Evolutionary conservation across 2,797 vertebrate species (phyloP), one percentile per base, ranked within the genome.

Genomic region (Vultur gryphus): DNA sequence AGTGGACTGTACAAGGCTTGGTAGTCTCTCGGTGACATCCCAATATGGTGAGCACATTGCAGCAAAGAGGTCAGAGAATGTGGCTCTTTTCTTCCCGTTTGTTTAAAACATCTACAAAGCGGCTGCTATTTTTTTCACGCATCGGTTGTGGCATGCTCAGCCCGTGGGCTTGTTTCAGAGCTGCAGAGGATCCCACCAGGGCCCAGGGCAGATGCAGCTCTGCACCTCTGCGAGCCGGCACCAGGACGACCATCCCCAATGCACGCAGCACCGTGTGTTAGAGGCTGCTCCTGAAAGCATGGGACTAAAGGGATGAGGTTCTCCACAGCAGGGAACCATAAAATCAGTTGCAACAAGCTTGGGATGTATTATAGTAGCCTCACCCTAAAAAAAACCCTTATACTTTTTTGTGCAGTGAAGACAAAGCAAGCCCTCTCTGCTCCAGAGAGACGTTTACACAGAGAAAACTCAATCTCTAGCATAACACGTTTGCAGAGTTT

Each of bases 261-360:
- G 4, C 43, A 75, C 4, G 3, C 8, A 39, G 66, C 16, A 24
- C 26, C 0, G 0, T 0, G 0, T 11, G 39, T 44, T 18, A 41
- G 44, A 61, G 64, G n/a, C 76, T 80, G 82, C 57, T 89, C 65
- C 61, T 9, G 2, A 33, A 77, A 73, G 16, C 2, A 0, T 8
- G 41, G 33, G n/a, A 41, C 48, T 67, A n/a, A 39, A 33, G 31
- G 23, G 33, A 29, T 17, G 37, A 59, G 7, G 11, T 44, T 73
- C 33, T 83, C 51, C 11, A 6, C 21, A 41, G 39, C 35, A 70
- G 31, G 76, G 48, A 76, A 29, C 33, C 39, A 25, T 16, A 23
- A 78, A 66, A 52, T 70, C 39, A 65, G 18, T 48, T 59, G 46
- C n/a, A 91, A 23, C 0, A 0, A 88, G 20, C 25, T 61, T 69